Percentiles rank a stretch among this genome's conserved stretches.
These are phyloP conservation scores for Drosophila planitibia DNA, from an alignment of 2,888 invertebrate genomes.

Conservation along the genomic window DNA sequence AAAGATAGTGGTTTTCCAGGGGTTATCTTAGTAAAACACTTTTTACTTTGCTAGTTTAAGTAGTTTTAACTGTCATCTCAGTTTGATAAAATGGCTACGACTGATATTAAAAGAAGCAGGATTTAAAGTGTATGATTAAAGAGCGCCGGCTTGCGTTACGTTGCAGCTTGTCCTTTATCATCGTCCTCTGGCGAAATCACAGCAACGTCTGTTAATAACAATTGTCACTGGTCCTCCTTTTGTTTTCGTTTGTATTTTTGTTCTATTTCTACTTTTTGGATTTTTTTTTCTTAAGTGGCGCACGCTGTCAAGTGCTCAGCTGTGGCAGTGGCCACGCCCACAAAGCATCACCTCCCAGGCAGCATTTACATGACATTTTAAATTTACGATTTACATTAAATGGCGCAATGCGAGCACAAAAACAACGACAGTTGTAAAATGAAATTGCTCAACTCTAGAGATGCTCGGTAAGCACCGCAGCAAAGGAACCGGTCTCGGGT, in stretches of 20 bases:
- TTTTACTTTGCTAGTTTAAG: neutral
- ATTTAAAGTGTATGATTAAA: constrained; percentile 48
- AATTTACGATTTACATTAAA: constrained; percentile 81
- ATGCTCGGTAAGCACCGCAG: constrained; percentile 27
- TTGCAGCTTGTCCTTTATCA: constrained; percentile 35
- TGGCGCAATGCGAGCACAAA: constrained; percentile 67
- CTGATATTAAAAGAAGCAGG: constrained; percentile 31
- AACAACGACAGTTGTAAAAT: constrained; percentile 76
- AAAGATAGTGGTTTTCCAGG: neutral
- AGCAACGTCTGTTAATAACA: constrained; percentile 74
- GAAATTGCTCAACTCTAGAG: constrained; percentile 70
- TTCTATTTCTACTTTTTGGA: constrained; percentile 18
- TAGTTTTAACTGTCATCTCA: constrained; percentile 27
- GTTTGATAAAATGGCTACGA: constrained; percentile 26
- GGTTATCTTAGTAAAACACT: neutral
- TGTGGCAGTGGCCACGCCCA: constrained; percentile 55
- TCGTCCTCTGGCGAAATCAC: constrained; percentile 59
- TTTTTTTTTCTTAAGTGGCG: constrained; percentile 54
- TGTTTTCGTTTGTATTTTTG: constrained; percentile 28
- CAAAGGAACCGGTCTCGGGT: constrained; percentile 8
- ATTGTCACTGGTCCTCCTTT: constrained; percentile 64
- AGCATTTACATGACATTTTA: constrained; percentile 78
- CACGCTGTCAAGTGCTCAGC: constrained; percentile 55
- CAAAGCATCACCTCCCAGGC: constrained; percentile 48
- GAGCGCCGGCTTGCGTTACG: constrained; percentile 25